phyloP scores from a whole-genome alignment of 2,797 vertebrate species.

The Diglossa cyanea region DNA sequence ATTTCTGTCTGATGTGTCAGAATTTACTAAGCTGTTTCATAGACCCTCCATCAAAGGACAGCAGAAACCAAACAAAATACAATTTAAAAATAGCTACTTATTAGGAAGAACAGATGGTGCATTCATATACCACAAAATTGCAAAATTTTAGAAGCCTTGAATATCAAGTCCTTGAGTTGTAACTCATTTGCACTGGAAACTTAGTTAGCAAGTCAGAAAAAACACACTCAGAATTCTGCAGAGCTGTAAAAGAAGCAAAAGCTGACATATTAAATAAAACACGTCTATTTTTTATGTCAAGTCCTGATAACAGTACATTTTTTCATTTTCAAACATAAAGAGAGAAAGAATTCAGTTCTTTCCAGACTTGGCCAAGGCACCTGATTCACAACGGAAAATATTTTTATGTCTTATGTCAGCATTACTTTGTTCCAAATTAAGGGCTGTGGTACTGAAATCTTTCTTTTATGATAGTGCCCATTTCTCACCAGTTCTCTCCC shows the following conservation, averaged over 20 bases:
- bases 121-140: constrained; percentile 17
- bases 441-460: background rate
- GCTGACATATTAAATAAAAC: constrained; percentile 40
- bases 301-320: constrained; percentile 9
- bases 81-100: constrained; percentile 31
- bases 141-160: constrained; percentile 16
- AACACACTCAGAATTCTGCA: background rate
- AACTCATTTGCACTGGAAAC: constrained; percentile 51
- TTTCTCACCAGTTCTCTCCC: background rate
- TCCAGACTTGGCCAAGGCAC: background rate
- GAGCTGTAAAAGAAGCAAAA: background rate
- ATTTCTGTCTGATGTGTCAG: constrained; percentile 16
- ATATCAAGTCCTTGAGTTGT: constrained; percentile 42
- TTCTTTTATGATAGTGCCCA: background rate
- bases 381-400: constrained; percentile 35
- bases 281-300: constrained; percentile 47
- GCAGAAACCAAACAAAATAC: background rate
- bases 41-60: background rate
- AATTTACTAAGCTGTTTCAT: constrained; percentile 18
- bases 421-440: constrained; percentile 13
- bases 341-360: constrained; percentile 12
- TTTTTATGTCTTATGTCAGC: constrained; percentile 4
- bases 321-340: constrained; percentile 42
- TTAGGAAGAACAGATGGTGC: constrained; percentile 42
- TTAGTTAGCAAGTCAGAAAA: constrained; percentile 28